These are phyloP conservation scores for Atrichornis clamosus DNA, from an alignment of 2,113 vertebrate species.

Conservation along the genomic window DNA sequence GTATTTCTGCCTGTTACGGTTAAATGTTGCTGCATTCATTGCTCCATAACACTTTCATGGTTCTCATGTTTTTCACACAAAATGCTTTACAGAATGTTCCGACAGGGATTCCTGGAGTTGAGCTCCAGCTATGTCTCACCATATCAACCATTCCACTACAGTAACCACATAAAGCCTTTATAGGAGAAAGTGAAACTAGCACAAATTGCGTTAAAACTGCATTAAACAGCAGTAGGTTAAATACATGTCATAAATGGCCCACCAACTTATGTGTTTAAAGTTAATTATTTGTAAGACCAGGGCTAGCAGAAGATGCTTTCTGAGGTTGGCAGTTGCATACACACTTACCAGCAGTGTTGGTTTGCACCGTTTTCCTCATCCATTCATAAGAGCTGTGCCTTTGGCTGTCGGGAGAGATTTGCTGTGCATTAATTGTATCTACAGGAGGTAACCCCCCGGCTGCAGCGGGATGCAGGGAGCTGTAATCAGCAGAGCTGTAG, in stretches of 20 bases:
- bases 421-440: constrained; percentile 73
- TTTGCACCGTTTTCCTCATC: constrained; percentile 84
- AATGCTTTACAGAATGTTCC: background rate
- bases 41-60: background rate
- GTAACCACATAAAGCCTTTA: background rate
- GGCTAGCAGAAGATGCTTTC: background rate
- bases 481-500: constrained; percentile 82
- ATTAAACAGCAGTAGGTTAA: background rate
- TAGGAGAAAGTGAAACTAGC: background rate
- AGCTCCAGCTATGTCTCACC: background rate
- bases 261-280: background rate
- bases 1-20: background rate
- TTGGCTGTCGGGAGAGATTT: constrained; percentile 81
- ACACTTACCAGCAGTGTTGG: constrained; percentile 80
- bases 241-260: constrained; percentile 12
- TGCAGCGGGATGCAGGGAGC: constrained; percentile 77
- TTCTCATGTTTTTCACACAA: background rate
- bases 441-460: constrained; percentile 69
- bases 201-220: constrained; percentile 11
- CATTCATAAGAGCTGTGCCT: constrained; percentile 85
- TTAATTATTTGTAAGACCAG: constrained; percentile 35
- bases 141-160: background rate
- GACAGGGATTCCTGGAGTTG: background rate
- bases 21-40: background rate
- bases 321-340: background rate